These are phyloP conservation scores for Stercorarius parasiticus DNA, from an alignment of 2,113 vertebrate genomes.

Conservation along the genomic window DNA sequence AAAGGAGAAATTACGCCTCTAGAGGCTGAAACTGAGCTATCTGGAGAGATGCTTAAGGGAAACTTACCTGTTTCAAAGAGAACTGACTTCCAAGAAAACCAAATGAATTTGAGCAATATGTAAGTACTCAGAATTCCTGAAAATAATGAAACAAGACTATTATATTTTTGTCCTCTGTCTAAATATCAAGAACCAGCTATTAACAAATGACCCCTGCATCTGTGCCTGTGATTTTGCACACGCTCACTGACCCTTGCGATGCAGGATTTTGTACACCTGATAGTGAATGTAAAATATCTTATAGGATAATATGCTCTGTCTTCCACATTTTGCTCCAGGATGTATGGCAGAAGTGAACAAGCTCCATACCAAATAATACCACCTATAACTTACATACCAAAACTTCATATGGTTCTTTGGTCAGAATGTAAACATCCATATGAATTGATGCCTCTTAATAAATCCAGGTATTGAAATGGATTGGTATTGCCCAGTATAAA, in stretches of 20 bases:
- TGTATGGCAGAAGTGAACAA: neutral
- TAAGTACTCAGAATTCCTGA: neutral
- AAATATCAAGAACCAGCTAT: neutral
- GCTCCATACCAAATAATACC: neutral
- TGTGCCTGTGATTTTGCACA: neutral
- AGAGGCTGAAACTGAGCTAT: neutral
- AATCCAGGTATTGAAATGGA: neutral
- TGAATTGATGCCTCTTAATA: neutral
- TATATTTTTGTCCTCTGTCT: neutral
- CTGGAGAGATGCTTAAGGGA: neutral
- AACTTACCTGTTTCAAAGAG: neutral
- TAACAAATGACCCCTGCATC: neutral
- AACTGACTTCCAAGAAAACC: neutral
- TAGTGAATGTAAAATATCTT: neutral
- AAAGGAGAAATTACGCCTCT: neutral
- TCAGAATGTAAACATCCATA: neutral
- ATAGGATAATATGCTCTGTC: neutral
- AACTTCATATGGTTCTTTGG: neutral
- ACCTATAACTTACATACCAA: neutral
- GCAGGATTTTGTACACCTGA: neutral
- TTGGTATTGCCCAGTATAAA: neutral
- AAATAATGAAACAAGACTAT: neutral
- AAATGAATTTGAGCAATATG: neutral
- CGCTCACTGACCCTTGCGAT: neutral
- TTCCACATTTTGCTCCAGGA: neutral